Evolutionary conservation across 2,888 invertebrate genomes (phyloP).

Genomic region (Idaea straminata): DNA sequence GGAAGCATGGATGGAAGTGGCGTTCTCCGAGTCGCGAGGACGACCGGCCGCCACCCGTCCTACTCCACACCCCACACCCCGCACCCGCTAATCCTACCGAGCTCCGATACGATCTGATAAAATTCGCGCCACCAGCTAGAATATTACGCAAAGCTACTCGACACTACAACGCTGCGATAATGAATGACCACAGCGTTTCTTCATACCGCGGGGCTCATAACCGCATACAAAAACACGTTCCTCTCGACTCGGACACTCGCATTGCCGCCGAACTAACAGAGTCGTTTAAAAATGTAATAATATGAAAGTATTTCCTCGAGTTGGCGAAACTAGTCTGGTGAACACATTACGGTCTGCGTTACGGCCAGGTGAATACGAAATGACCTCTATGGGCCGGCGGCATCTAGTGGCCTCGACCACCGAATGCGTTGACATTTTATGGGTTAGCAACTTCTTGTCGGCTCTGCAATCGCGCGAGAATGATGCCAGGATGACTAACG

Average conservation of each 20-base stretch:
- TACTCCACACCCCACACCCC: slow-evolving; percentile 42
- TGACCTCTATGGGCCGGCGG: slow-evolving; percentile 79
- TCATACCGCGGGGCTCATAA: slow-evolving; percentile 21
- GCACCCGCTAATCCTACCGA: slow-evolving; percentile 69
- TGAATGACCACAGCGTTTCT: slow-evolving; percentile 71
- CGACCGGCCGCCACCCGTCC: slow-evolving; percentile 58
- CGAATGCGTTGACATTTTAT: slow-evolving; percentile 76
- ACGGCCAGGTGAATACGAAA: slow-evolving; percentile 78
- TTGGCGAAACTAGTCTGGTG: slow-evolving; percentile 78
- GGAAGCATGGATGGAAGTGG: slow-evolving; percentile 52
- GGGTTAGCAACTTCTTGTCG: slow-evolving; percentile 73
- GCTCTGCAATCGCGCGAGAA: slow-evolving; percentile 57
- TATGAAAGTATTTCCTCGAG: slow-evolving; percentile 79
- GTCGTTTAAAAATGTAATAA: slow-evolving; percentile 61
- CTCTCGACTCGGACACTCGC: slow-evolving; percentile 52
- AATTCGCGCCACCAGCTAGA: slow-evolving; percentile 77
- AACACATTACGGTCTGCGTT: slow-evolving; percentile 77
- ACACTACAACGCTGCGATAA: slow-evolving; percentile 70
- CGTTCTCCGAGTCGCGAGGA: slow-evolving; percentile 58
- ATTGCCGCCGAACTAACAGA: slow-evolving; percentile 57
- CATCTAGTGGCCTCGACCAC: slow-evolving; percentile 75
- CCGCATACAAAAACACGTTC: slow-evolving; percentile 54
- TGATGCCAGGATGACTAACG: slow-evolving; percentile 77
- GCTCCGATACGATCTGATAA: slow-evolving; percentile 78
- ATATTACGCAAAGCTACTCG: slow-evolving; percentile 76